Conservation (phyloP, 2,888 invertebrate genomes). For the Apamea crenata region DNA sequence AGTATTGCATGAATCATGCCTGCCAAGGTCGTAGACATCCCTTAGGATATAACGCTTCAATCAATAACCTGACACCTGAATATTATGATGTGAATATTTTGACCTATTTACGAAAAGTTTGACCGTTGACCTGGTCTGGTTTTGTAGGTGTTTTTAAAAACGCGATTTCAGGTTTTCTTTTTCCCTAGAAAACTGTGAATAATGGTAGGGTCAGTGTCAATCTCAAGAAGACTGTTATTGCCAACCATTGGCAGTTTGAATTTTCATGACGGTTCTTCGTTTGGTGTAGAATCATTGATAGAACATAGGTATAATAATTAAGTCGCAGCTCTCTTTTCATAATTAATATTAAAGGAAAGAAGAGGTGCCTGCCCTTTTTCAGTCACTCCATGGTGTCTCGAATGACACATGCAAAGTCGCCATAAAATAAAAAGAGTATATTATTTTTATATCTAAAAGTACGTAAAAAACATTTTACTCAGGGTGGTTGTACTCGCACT, state of each 20-base stretch:
- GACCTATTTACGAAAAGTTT: not conserved
- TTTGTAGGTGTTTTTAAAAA: not conserved
- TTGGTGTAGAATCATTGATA: not conserved
- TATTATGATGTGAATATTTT: conserved; percentile 35
- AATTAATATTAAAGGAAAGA: not conserved
- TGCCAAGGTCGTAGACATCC: conserved; percentile 29
- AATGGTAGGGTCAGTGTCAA: not conserved
- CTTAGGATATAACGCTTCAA: conserved; percentile 20
- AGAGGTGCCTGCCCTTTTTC: not conserved
- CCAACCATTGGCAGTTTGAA: no score
- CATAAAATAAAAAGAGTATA: not conserved
- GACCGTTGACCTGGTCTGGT: not conserved
- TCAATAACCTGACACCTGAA: conserved; percentile 28
- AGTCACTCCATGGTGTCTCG: not conserved
- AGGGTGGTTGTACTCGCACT: not conserved
- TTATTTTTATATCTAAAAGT: not conserved
- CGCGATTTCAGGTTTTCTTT: not conserved
- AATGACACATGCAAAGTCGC: no score
- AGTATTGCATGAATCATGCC: conserved; percentile 37
- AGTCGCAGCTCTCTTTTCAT: not conserved
- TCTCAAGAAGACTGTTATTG: not conserved
- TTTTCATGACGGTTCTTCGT: no score
- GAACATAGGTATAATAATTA: not conserved
- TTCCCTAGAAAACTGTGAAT: not conserved
- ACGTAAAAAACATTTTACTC: not conserved